Conservation (phyloP, 1,140 invertebrate species). For the Pseudomyrmex concolor region DNA sequence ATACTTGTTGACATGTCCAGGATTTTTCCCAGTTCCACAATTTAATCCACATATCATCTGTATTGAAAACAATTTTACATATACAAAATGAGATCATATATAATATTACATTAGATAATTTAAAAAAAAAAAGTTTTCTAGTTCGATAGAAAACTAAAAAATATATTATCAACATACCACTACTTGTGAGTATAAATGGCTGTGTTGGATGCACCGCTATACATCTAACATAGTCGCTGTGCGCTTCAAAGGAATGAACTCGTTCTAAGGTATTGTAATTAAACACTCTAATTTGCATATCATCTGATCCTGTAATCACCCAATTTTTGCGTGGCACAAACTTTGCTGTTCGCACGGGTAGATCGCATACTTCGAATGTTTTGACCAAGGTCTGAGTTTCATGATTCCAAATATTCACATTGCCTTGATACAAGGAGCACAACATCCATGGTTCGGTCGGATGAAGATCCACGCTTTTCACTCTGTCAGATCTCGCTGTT, state of each 20-base stretch:
- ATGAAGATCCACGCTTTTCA: slow-evolving; percentile 99
- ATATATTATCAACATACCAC: slow-evolving; percentile 89
- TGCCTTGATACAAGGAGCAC: slow-evolving; percentile 98
- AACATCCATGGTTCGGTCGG: slow-evolving; percentile 99
- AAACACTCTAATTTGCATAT: slow-evolving; percentile 97
- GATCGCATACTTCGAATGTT: slow-evolving; percentile 97
- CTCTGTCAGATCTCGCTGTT: slow-evolving; percentile 98
- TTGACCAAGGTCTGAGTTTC: slow-evolving; percentile 97
- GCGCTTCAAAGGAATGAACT: slow-evolving; percentile 98
- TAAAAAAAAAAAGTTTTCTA: not conserved
- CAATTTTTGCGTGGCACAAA: slow-evolving; percentile 99
- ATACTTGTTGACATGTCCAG: slow-evolving; percentile 98
- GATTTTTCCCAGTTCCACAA: slow-evolving; percentile 99
- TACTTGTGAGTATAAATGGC: slow-evolving; percentile 98
- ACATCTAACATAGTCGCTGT: slow-evolving; percentile 98
- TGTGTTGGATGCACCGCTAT: slow-evolving; percentile 99
- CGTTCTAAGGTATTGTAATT: slow-evolving; percentile 99
- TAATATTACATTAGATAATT: slow-evolving; percentile 6
- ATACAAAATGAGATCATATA: too few species aligned
- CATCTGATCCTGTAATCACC: slow-evolving; percentile 99
- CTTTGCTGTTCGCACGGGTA: slow-evolving; percentile 97
- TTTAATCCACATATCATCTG: slow-evolving; percentile 99
- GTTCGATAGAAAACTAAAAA: not conserved
- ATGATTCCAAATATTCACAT: slow-evolving; percentile 99
- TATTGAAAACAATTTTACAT: slow-evolving; percentile 72